Evolutionary conservation across 2,797 vertebrate species (phyloP), one percentile per base, ranked within the genome.

Genomic region (Epinephelus awoara): DNA sequence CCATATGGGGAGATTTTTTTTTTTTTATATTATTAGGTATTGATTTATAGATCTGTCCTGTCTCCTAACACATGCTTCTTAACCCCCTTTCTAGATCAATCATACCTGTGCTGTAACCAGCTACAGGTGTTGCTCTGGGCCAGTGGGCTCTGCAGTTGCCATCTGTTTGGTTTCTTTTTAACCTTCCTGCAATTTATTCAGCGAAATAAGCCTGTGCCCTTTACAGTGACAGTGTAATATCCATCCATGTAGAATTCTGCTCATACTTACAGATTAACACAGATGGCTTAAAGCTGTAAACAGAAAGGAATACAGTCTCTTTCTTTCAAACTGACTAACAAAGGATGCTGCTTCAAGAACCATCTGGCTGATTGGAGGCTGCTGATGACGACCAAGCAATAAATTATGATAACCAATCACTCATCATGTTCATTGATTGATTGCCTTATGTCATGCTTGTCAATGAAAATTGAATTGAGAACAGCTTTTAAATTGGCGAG

Each of bases 141-240:
- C 77, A 18, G 19, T 59, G 74, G 77, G 73, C 71, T 68, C 70
- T 63, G 71, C 77, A 42, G 46, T 58, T 52, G 47, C 88, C 86
- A 83, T 91, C 87, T 90, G 88, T 77, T 84, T 84, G 83, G 55
- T 83, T 85, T 83, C 79, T 59, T 79, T 52, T 81, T 84, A 74
- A 86, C 85, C 71, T 72, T 49, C 54, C n/a, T 68, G 19, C 85
- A 82, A 84, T 88, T 76, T 81, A 81, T 87, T 90, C 67, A 56
- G 27, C 44, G 46, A 68, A 84, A 80, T 70, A 72, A 81, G 72
- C 79, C 65, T 3, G 56, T 82, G 85, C 78, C 80, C 83, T 89
- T 87, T 84, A 64, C 25, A 80, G 83, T 55, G 82, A 82, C 87
- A 87, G 78, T 75, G 67, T 79, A 79, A 89, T 84, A 85, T 87